These are phyloP conservation scores for Chouioia cunea DNA, from an alignment of 2,888 invertebrate genomes.

Conservation along the genomic window DNA sequence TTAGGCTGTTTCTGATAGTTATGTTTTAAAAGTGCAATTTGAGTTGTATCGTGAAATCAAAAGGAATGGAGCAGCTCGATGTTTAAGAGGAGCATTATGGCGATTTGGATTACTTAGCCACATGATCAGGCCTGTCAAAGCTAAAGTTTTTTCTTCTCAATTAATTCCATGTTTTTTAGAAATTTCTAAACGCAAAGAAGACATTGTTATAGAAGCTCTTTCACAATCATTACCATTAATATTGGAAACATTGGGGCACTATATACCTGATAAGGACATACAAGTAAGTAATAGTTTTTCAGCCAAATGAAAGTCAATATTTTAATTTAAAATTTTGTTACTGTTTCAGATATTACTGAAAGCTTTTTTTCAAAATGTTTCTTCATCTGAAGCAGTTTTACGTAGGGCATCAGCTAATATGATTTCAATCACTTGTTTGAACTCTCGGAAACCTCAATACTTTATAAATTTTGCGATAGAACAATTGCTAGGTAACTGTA, in stretches of 20 bases:
- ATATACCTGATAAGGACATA: slow-evolving; percentile 79
- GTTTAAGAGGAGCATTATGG: slow-evolving; percentile 81
- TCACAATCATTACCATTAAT: slow-evolving; percentile 76
- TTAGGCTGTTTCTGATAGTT: slow-evolving; percentile 76
- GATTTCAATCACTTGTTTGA: slow-evolving; percentile 83
- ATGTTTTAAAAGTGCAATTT: slow-evolving; percentile 80
- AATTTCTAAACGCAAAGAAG: slow-evolving; percentile 80
- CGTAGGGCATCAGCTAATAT: slow-evolving; percentile 86
- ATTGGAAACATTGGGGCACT: slow-evolving; percentile 76
- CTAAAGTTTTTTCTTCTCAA: slow-evolving; percentile 82
- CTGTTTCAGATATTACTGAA: slow-evolving; percentile 70
- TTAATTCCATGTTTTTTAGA: slow-evolving; percentile 80
- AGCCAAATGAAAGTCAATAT: slow-evolving; percentile 1
- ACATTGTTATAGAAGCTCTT: slow-evolving; percentile 78
- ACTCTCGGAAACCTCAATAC: slow-evolving; percentile 77
- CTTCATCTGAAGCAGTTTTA: slow-evolving; percentile 75
- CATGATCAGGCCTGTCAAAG: slow-evolving; percentile 82
- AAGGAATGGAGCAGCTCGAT: slow-evolving; percentile 79
- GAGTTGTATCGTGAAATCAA: slow-evolving; percentile 88
- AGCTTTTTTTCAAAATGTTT: slow-evolving; percentile 73
- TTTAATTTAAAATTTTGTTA: slow-evolving; percentile 10
- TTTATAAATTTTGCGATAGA: slow-evolving; percentile 79
- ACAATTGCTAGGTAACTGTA: slow-evolving; percentile 71
- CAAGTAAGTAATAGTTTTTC: slow-evolving; percentile 69
- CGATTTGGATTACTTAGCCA: slow-evolving; percentile 83